Base-by-base conservation (phyloP, 2,888 invertebrate genomes). In the Idaea aversata region DNA sequence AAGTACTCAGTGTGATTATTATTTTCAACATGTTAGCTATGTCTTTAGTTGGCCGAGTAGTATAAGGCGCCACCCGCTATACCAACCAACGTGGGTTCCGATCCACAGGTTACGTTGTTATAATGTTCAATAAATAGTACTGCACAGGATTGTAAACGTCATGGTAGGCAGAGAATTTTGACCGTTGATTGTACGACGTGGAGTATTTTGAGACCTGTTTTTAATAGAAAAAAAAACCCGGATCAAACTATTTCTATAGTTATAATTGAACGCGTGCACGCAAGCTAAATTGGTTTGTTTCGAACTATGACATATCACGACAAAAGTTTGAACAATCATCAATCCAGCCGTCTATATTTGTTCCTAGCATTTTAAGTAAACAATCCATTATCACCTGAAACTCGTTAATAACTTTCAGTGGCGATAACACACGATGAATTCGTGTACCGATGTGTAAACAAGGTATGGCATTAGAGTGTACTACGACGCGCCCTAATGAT, bases 401-500 rank as follows among this genome's bases (percentile, higher is more conserved):
- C 68, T 72, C 66, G 65, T 70, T 72, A 76, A 74, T 70, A 70
- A 67, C 70, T 72, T 70, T 64, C 65, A 68, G 66, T 65, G 68
- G 68, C 69, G 63, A 67, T 68, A 71, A 64, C 63, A 68, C 70
- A 72, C 68, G 68, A 66, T 65, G 69, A 72, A 71, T 74, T 75
- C 73, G 62, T 67, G 72, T 72, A 73, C 73, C 69, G 70, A 64
- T 64, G 72, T 72, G 75, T 73, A 77, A 79, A 78, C 78, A 79
- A 76, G 77, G 77, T 67, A 75, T 69, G 72, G 67, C 70, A 70
- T 71, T 71, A 70, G 70, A 70, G 72, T 75, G 72, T 66, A 65
- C 69, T 70, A 69, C 71, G 77, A 72, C 75, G 72, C 72, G 68
- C 76, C 78, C 76, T 77, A 76, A 77, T 77, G 79, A 80, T 81